phyloP scores from a whole-genome alignment of 1,140 invertebrate species.

The Limonius californicus region DNA sequence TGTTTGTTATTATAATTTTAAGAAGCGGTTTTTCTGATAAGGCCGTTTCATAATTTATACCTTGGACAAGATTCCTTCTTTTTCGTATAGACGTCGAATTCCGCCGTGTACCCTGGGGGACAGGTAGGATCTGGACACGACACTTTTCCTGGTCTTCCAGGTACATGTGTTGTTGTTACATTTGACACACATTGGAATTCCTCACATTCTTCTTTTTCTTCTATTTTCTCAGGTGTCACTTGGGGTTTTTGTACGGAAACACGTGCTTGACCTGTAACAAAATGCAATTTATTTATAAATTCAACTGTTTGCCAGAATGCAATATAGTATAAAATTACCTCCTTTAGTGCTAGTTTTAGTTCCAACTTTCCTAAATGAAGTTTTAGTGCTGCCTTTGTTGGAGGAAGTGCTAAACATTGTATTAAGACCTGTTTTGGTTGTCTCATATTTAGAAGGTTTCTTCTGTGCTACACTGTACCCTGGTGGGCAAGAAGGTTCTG shows the following conservation, averaged over 20 bases:
- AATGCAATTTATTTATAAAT: too few species aligned
- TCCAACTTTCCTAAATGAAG: constrained; percentile 17
- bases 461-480: constrained; percentile 52
- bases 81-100: neutral
- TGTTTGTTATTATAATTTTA: too few species aligned
- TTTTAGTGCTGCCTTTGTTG: neutral
- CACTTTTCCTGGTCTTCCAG: too few species aligned
- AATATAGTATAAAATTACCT: constrained; percentile 17
- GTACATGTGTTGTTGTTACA: too few species aligned
- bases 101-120: neutral
- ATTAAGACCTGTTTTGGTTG: constrained; percentile 41
- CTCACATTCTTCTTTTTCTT: constrained; percentile 41
- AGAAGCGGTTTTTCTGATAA: too few species aligned
- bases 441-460: constrained; percentile 38
- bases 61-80: neutral
- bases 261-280: neutral
- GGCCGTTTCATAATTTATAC: too few species aligned
- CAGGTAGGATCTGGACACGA: too few species aligned
- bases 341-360: constrained; percentile 38
- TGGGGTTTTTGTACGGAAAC: neutral
- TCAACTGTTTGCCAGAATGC: too few species aligned
- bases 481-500: constrained; percentile 54
- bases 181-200: constrained; percentile 53
- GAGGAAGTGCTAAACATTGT: constrained; percentile 30
- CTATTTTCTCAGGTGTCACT: neutral